These are phyloP conservation scores for Lanius ludovicianus DNA, from an alignment of 2,113 vertebrate genomes.

Conservation along the genomic window DNA sequence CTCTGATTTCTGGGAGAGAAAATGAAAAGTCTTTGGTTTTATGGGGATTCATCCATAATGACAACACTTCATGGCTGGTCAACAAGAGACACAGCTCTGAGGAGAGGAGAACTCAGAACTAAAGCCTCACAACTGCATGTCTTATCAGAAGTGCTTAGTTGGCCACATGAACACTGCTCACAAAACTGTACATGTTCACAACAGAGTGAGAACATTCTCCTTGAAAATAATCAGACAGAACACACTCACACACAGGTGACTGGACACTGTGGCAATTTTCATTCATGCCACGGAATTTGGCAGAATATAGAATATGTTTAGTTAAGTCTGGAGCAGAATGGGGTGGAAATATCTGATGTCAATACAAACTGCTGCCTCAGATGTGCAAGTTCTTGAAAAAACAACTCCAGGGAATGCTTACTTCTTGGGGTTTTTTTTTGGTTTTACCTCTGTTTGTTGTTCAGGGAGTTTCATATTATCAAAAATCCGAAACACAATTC, in stretches of 20 bases:
- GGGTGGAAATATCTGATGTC: not conserved
- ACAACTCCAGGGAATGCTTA: not conserved
- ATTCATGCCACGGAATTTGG: not conserved
- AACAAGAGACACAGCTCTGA: not conserved
- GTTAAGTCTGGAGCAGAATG: not conserved
- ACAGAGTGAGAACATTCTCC: not conserved
- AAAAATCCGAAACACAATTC: slow-evolving; percentile 96
- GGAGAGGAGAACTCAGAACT: not conserved
- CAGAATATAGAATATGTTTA: not conserved
- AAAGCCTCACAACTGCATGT: not conserved
- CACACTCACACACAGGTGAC: not conserved
- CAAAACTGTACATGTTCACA: not conserved
- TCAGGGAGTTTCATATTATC: slow-evolving; percentile 99
- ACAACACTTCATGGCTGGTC: not conserved
- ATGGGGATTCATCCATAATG: too few relatives aligned
- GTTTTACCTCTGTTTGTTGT: slow-evolving; percentile 91
- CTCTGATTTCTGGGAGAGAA: slow-evolving; percentile 86
- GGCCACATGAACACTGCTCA: not conserved
- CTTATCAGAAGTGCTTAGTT: not conserved
- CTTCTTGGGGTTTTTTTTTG: not conserved
- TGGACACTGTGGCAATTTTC: not conserved
- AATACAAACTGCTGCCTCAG: not conserved
- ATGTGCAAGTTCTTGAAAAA: not conserved
- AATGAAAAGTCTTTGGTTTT: not conserved
- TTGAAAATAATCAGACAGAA: not conserved